Percentiles rank a stretch among this genome's conserved stretches.
phyloP scores from a whole-genome alignment of 2,888 invertebrate genomes.

The Polyploca ridens region DNA sequence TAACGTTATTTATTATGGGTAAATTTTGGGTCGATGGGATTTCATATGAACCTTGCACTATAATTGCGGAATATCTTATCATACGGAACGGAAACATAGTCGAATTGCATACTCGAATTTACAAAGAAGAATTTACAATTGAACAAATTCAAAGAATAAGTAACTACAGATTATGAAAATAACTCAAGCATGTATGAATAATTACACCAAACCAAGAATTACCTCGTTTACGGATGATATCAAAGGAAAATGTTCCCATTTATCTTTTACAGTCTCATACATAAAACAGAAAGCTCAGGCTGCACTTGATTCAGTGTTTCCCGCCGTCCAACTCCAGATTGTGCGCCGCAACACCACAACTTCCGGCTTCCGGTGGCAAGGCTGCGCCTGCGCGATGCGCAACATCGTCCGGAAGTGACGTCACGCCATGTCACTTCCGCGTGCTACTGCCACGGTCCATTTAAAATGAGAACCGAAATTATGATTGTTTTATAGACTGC shows the following conservation, averaged over 20 bases:
- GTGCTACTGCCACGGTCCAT: conserved; percentile 39
- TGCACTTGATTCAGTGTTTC: conserved; percentile 82
- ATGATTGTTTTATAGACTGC: conserved; percentile 13
- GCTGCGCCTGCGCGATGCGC: conserved; percentile 72
- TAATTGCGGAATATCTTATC: too few relatives aligned
- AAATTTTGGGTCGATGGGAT: too few relatives aligned
- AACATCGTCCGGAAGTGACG: conserved; percentile 56
- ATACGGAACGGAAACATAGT: too few relatives aligned
- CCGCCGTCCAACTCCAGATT: conserved; percentile 81
- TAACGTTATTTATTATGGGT: too few relatives aligned
- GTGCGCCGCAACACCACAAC: conserved; percentile 80
- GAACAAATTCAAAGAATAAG: not conserved
- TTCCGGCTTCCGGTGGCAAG: conserved; percentile 77
- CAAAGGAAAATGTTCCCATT: conserved; percentile 65
- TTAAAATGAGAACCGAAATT: conserved; percentile 28
- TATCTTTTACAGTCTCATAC: conserved; percentile 72
- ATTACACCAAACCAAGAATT: conserved; percentile 44
- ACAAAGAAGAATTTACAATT: too few relatives aligned
- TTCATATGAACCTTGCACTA: too few relatives aligned
- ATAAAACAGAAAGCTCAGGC: conserved; percentile 73
- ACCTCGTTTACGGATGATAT: conserved; percentile 43
- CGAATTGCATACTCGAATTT: too few relatives aligned
- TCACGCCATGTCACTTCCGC: conserved; percentile 63
- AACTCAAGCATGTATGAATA: conserved; percentile 43
- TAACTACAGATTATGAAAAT: conserved; percentile 20